Conservation (phyloP, 2,113 vertebrate species). For the Poecilia latipinna region DNA sequence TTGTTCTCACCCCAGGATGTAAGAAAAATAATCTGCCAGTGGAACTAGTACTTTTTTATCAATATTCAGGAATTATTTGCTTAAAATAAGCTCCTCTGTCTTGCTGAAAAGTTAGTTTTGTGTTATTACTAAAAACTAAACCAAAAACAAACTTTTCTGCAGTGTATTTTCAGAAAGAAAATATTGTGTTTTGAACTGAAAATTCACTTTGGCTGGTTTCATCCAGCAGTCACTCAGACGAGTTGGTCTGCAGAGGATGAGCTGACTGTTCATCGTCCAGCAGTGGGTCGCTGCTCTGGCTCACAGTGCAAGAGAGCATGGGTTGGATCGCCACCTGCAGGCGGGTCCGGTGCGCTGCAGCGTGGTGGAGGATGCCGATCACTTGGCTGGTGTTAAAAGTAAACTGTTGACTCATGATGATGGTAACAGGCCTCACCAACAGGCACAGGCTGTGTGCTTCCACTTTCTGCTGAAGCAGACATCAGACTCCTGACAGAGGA, state of each 20-base stretch:
- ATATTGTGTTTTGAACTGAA: constrained; percentile 5
- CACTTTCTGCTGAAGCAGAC: constrained; percentile 43
- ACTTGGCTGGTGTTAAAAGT: constrained; percentile 33
- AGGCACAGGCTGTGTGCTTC: constrained; percentile 59
- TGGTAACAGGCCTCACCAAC: constrained; percentile 34
- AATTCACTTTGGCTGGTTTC: constrained; percentile 42
- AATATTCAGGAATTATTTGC: too few relatives aligned
- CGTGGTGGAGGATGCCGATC: constrained; percentile 11
- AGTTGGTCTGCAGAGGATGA: not conserved
- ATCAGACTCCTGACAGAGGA: constrained; percentile 78
- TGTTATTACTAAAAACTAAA: too few relatives aligned
- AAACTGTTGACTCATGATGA: constrained; percentile 35
- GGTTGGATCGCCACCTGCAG: constrained; percentile 54
- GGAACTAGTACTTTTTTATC: too few relatives aligned
- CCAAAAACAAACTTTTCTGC: too few relatives aligned
- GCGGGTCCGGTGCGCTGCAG: constrained; percentile 30
- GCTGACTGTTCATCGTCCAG: not conserved
- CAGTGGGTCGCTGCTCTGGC: constrained; percentile 1
- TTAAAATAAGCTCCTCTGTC: too few relatives aligned
- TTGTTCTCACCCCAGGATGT: too few relatives aligned
- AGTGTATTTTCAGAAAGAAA: not conserved
- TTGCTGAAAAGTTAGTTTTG: too few relatives aligned
- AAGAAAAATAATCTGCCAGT: too few relatives aligned
- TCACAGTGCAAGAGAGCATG: not conserved
- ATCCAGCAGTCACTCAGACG: constrained; percentile 24